Conservation (phyloP, 2,113 vertebrate species). For the Zootoca vivipara region DNA sequence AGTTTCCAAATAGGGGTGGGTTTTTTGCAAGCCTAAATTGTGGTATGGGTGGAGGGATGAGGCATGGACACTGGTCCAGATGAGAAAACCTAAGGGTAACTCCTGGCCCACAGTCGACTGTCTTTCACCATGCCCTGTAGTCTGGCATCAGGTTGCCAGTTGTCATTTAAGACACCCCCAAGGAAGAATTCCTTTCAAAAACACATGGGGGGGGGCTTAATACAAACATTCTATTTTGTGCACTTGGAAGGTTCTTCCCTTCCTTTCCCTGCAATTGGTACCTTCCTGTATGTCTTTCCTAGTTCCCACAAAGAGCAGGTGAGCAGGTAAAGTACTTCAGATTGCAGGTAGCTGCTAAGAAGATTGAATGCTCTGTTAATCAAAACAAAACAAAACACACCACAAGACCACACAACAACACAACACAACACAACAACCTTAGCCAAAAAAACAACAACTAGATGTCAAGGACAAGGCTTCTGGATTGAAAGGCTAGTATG, state of each 20-base stretch:
- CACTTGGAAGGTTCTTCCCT: background rate
- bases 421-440: too few relatives aligned
- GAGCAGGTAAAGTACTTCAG: background rate
- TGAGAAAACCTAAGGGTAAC: too few relatives aligned
- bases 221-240: background rate
- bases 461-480: background rate
- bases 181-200: background rate
- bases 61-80: too few relatives aligned
- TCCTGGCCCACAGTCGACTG: too few relatives aligned
- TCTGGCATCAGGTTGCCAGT: background rate
- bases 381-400: background rate
- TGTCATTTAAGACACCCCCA: background rate
- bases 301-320: background rate
- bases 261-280: background rate
- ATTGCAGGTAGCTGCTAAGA: background rate
- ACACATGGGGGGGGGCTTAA: background rate
- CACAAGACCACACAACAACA: too few relatives aligned
- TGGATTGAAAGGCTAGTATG: background rate
- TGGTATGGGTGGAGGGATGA: too few relatives aligned
- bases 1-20: too few relatives aligned
- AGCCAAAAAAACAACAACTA: background rate
- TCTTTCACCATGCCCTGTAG: background rate
- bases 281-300: background rate
- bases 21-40: too few relatives aligned
- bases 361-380: background rate